A percentile compares a stretch with the other conserved stretches of the same genome.
Evolutionary conservation across 2,797 vertebrate species (phyloP).

Genomic region (Danio aesculapii): DNA sequence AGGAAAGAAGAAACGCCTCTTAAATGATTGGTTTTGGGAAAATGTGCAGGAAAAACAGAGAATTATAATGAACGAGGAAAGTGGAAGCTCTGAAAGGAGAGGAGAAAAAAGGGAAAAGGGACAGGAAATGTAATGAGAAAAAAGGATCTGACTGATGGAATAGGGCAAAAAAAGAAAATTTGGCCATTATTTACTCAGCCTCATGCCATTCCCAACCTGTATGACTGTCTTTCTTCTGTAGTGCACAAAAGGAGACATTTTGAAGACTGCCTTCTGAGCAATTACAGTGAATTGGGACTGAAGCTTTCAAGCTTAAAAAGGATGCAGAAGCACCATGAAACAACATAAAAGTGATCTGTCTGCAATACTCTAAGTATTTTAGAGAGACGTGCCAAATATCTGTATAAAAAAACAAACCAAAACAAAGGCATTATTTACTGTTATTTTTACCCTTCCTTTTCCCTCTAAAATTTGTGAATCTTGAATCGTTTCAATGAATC

Average conservation of each 20-base stretch:
- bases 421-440: neutral
- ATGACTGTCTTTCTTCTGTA: neutral
- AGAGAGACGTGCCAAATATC: neutral
- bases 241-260: neutral
- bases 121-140: conserved; percentile 43
- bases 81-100: conserved; percentile 26
- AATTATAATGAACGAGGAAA: conserved; percentile 29
- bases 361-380: neutral
- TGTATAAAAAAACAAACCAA: neutral
- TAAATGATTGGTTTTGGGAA: conserved; percentile 32
- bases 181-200: conserved; percentile 13
- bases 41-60: conserved; percentile 32
- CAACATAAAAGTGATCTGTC: neutral
- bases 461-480: neutral
- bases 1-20: conserved; percentile 31
- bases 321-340: neutral
- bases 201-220: neutral
- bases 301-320: conserved; percentile 10
- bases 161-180: neutral
- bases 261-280: neutral
- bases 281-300: conserved; percentile 15
- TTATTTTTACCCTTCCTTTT: neutral
- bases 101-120: conserved; percentile 33
- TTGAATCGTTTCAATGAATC: neutral
- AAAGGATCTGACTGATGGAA: conserved; percentile 26